Conservation (phyloP, 2,888 invertebrate genomes). For the Frankliniella fusca region DNA sequence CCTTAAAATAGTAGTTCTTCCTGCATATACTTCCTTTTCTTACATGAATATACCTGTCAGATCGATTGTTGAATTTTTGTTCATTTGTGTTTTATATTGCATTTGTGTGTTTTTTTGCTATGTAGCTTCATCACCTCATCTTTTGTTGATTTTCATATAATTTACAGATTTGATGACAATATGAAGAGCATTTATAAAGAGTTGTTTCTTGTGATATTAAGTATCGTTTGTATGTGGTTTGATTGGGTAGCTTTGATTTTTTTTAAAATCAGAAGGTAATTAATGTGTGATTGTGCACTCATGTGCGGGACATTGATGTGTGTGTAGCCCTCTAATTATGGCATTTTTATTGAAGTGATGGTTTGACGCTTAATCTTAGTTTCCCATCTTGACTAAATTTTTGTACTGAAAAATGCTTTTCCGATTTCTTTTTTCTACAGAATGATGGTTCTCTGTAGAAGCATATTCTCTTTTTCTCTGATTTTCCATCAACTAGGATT, state of each 20-base stretch:
- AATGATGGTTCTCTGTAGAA: neutral
- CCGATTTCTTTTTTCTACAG: neutral
- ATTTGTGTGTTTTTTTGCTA: neutral
- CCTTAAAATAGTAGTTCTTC: neutral
- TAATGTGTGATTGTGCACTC: too few relatives aligned
- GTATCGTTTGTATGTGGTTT: neutral
- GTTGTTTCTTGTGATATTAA: neutral
- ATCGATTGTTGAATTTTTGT: neutral
- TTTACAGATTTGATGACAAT: neutral
- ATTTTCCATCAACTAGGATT: too few relatives aligned
- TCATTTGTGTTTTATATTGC: neutral
- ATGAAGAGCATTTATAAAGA: conserved; percentile 14
- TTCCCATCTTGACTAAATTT: neutral
- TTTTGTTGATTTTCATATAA: conserved; percentile 9
- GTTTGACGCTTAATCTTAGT: neutral
- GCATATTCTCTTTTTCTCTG: neutral
- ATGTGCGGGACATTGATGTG: too few relatives aligned
- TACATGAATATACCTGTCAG: neutral
- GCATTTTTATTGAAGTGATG: neutral
- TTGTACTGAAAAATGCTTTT: neutral
- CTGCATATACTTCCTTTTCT: neutral
- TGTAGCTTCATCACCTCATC: neutral
- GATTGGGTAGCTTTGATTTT: neutral
- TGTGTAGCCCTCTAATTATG: neutral
- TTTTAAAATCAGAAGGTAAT: neutral